Base-by-base conservation (phyloP, 1,140 invertebrate genomes). In the Chelonus insularis region DNA sequence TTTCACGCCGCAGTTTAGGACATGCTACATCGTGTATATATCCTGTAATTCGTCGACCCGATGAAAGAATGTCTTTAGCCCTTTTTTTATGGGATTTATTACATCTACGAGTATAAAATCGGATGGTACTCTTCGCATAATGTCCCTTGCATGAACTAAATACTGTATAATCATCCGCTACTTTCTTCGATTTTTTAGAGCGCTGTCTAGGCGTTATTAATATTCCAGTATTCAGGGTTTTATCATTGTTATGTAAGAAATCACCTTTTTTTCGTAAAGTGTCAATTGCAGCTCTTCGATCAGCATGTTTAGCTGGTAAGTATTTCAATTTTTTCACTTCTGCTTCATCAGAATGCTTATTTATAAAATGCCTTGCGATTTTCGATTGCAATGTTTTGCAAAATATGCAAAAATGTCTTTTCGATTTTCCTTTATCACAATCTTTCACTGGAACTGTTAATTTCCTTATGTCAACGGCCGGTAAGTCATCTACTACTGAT, bases 191-290 rank as follows among this genome's bases (percentile, higher is more conserved):
- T 55, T 50, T 59, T 21, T 54, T 12, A n/a, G 29, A n/a, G 4
- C 41, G 56, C 32, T 56, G 11, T 43, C 64, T 39, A 25, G 41
- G 25, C 1, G 55, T 47, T 1, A 62, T 62, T 4, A 62, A 39
- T 21, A 23, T 41, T 9, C 57, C 60, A 2, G 9, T 39, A 43
- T 62, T 62, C 23, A 34, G 57, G 50, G 60, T 37, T 25, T 48
- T 25, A 52, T 66, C 54, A 9, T 54, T 65, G 20, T 65, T 65
- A 36, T 57, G 37, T 9, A 34, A 12, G 39, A 20, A 57, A 18
- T 61, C 32, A 11, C 62, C 57, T 14, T 39, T 45, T 36, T 57
- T 57, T 36, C 65, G 45, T 12, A 67, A 12, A 0, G 2, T n/a
- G 14, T 55, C 52, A 14, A 62, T 47, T 32, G 48, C 16, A 36